Evolutionary conservation across 1,140 invertebrate species (phyloP).

Genomic region (Atta cephalotes): DNA sequence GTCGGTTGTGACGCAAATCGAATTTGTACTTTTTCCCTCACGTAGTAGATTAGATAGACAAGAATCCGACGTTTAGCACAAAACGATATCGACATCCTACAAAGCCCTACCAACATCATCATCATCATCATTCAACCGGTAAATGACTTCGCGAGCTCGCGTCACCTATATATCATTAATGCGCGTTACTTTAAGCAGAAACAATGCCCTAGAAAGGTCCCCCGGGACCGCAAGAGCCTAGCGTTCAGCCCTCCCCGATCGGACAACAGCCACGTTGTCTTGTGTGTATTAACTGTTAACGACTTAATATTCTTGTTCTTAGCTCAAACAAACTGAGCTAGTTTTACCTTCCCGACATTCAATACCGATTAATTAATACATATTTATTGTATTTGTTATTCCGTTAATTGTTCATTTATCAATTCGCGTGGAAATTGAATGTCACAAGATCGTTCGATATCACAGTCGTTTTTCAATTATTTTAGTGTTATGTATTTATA

Average conservation of each 20-base stretch:
- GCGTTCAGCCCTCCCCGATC: conserved; percentile 84
- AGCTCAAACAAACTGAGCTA: conserved; percentile 77
- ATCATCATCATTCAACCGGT: conserved; percentile 59
- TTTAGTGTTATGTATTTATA: conserved; percentile 84
- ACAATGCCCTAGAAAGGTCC: conserved; percentile 81
- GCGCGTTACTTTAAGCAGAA: conserved; percentile 82
- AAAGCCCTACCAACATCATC: conserved; percentile 78
- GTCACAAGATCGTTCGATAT: conserved; percentile 86
- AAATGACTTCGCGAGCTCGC: conserved; percentile 58
- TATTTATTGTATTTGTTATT: conserved; percentile 78
- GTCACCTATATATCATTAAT: conserved; percentile 71
- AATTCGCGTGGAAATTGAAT: conserved; percentile 84
- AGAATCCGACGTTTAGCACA: conserved; percentile 78
- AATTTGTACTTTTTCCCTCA: conserved; percentile 84
- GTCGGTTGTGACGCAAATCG: conserved; percentile 83
- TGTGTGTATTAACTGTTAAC: conserved; percentile 80
- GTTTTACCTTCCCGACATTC: conserved; percentile 77
- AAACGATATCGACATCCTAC: conserved; percentile 81
- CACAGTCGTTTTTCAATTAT: conserved; percentile 86
- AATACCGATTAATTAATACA: conserved; percentile 81
- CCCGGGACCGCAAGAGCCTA: conserved; percentile 79
- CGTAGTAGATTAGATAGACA: conserved; percentile 77
- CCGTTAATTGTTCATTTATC: conserved; percentile 79
- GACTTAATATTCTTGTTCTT: conserved; percentile 81
- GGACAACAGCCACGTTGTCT: conserved; percentile 83